Base-by-base conservation (phyloP, 2,797 vertebrate species). In the Gymnocypris eckloni region DNA sequence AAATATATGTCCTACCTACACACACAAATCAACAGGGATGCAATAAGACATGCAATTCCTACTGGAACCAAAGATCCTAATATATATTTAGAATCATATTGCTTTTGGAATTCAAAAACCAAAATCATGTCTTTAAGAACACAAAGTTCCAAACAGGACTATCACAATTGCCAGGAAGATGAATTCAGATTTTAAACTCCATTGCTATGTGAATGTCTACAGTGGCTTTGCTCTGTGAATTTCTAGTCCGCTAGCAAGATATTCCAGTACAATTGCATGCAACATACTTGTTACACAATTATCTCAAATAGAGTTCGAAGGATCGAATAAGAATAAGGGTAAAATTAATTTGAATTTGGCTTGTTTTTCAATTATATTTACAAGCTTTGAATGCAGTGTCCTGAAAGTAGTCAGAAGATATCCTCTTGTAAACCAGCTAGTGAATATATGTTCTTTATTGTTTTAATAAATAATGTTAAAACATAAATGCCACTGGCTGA, bases 391-490 rank as follows among this genome's bases (percentile, higher is more conserved):
- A 54, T 39, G 50, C 52, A 5, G 6, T 22, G 70, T 75, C 54
- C 54, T 48, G 28, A 76, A 25, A 39, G 43, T 15, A 43, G 28
- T 66, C 61, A 43, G 43, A 84, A 66, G 33, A 39, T 25, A 52
- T 69, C n/a, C 10, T 84, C 33, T 50, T n/a, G 13, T 50, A 28
- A 67, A 33, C 25, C 43, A 69, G 33, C 64, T 69, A 84, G 61
- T 43, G 37, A 54, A 69, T 50, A 41, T 56, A 45, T 39, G 43
- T 56, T 76, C 16, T 22, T 56, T n/a, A n/a, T n/a, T n/a, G n/a
- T n/a, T n/a, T n/a, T n/a, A n/a, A n/a, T n/a, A n/a, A n/a, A n/a
- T n/a, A n/a, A n/a, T 70, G 52, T 54, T 15, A 41, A 61, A 41
- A 52, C 5, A 76, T 41, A 25, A 66, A 50, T 50, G 79, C 2